Percentiles rank a stretch among this genome's conserved stretches.
Evolutionary conservation across 2,113 vertebrate genomes (phyloP).

Genomic region (Actenoides hombroni): DNA sequence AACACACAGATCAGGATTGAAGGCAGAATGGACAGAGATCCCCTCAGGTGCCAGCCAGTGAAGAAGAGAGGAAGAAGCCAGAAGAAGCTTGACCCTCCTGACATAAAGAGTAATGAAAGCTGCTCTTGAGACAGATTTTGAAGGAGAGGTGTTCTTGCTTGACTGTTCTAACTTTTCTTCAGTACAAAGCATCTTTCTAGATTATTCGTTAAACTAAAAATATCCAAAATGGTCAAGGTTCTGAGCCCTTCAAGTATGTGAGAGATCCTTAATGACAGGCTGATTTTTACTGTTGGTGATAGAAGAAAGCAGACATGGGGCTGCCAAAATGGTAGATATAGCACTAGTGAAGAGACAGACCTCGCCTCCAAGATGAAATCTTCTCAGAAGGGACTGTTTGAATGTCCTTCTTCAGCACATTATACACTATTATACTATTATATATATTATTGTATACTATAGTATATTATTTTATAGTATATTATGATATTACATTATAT

Average conservation of each 20-base stretch:
- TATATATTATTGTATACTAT: too few species aligned
- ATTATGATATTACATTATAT: too few species aligned
- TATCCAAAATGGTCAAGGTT: not conserved
- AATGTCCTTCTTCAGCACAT: not conserved
- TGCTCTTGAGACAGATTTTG: not conserved
- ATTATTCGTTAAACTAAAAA: not conserved
- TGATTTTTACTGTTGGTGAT: not conserved
- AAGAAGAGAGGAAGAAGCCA: too few species aligned
- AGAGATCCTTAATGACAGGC: not conserved
- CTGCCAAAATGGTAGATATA: not conserved
- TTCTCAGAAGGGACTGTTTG: not conserved
- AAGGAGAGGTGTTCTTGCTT: not conserved
- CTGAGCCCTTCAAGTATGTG: not conserved
- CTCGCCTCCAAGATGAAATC: not conserved
- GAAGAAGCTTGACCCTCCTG: too few species aligned
- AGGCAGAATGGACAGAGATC: too few species aligned
- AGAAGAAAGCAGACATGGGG: not conserved
- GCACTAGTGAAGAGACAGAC: not conserved
- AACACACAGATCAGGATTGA: too few species aligned
- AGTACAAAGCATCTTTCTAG: not conserved
- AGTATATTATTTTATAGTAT: too few species aligned
- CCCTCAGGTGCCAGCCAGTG: too few species aligned
- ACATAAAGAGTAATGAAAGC: not conserved
- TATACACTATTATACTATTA: not conserved
- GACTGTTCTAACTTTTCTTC: not conserved